Base-by-base conservation (phyloP, 2,113 vertebrate genomes). In the Aldabrachelys gigantea region DNA sequence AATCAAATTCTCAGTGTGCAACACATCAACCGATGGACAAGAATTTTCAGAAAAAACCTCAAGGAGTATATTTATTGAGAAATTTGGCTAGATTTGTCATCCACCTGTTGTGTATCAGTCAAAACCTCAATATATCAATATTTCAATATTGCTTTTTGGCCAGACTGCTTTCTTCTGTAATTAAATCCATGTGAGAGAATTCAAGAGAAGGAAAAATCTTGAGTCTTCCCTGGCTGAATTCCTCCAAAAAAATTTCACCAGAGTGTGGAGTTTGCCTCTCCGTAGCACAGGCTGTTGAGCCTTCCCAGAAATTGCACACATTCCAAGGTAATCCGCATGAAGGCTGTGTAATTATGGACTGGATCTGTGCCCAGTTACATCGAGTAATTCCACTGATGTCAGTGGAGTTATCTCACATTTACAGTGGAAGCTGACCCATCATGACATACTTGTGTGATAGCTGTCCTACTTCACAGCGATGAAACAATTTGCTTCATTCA, bases 241-340 rank as follows among this genome's bases (percentile, higher is more conserved):
- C 25, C 4, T 47, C 47, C 8, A 5, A 56, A 7, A 1, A 76
- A 24, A 76, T 80, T n/a, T 90, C 24, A 21, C 35, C 24, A 78
- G 21, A 54, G 82, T 41, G 82, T 25, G 17, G 82, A 25, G 87
- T 87, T 87, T 91, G 21, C 53, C 35, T 92, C 9, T 53, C 5
- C 6, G 25, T 59, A 24, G 9, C 44, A 12, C 0, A 87, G 57
- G 69, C 76, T 85, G 41, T 52, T 90, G 83, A 10, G 93, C 69
- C 31, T 80, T 81, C 49, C 92, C 44, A 80, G 83, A 91, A 89
- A 90, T 12, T n/a, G 27, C 91, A 92, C 89, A 54, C 38, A 89
- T 56, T 88, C 57, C 65, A 87, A 29, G 17, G 35, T 21, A 69
- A 69, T 38, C 35, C 38, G 35, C 62, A 69, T n/a, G 17, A 69